These are phyloP conservation scores for Scomber scombrus DNA, from an alignment of 2,113 vertebrate genomes.

Conservation along the genomic window DNA sequence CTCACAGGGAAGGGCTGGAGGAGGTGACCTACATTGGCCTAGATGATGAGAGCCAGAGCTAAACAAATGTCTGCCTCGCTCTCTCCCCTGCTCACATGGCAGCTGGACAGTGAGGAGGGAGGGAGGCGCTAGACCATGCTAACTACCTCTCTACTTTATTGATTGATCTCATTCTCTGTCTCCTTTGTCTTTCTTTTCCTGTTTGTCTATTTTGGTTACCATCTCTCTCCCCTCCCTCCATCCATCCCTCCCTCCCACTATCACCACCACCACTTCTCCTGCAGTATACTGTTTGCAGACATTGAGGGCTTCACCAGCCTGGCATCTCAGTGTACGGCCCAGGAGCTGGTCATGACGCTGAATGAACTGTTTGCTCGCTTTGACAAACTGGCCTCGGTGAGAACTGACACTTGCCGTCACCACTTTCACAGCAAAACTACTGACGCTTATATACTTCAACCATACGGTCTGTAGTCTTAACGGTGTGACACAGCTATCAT, in stretches of 20 bases:
- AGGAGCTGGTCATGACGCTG: slow-evolving; percentile 98
- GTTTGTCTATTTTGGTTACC: slow-evolving; percentile 17
- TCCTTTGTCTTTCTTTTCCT: slow-evolving; percentile 28
- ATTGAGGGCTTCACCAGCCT: slow-evolving; percentile 98
- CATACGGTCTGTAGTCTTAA: slow-evolving; percentile 11
- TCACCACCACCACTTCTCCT: slow-evolving; percentile 1
- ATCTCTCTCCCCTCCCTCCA: neutral
- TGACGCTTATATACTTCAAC: slow-evolving; percentile 20
- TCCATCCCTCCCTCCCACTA: neutral
- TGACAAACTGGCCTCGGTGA: slow-evolving; percentile 96
- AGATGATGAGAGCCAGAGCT: slow-evolving; percentile 70
- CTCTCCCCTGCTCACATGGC: slow-evolving; percentile 38
- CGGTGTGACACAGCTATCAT: slow-evolving; percentile 25
- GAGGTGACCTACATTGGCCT: slow-evolving; percentile 76
- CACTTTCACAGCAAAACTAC: slow-evolving; percentile 17
- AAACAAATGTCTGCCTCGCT: slow-evolving; percentile 62
- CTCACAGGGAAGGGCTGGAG: slow-evolving; percentile 63
- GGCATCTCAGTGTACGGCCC: slow-evolving; percentile 97
- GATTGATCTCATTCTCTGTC: slow-evolving; percentile 49
- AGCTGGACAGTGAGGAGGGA: slow-evolving; percentile 39
- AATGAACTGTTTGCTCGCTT: slow-evolving; percentile 98
- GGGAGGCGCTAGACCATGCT: slow-evolving; percentile 36
- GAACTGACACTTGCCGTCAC: slow-evolving; percentile 51
- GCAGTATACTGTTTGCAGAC: slow-evolving; percentile 97
- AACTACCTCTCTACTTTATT: slow-evolving; percentile 34